These are phyloP conservation scores for Pharmacophagus antenor DNA, from an alignment of 2,888 invertebrate species.

Conservation along the genomic window DNA sequence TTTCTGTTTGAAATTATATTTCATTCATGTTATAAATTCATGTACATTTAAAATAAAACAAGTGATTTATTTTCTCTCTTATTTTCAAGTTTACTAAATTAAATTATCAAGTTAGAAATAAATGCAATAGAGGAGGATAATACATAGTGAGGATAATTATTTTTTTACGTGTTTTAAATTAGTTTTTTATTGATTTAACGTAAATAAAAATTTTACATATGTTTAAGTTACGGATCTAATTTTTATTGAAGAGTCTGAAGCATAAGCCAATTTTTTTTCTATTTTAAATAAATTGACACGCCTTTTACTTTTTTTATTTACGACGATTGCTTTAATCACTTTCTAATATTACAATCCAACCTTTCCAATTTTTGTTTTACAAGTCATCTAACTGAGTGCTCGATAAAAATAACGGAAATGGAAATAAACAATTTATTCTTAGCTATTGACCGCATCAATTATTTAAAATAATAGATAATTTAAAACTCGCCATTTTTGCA, in stretches of 20 bases:
- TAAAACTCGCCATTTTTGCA: too few species aligned
- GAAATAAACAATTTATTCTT: neutral
- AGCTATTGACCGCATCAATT: too few species aligned
- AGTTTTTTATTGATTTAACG: neutral
- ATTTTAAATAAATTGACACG: conserved; percentile 16
- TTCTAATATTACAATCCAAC: conserved; percentile 29
- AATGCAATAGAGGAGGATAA: too few species aligned
- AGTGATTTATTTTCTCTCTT: neutral
- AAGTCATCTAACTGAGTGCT: conserved; percentile 30
- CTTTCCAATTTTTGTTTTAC: conserved; percentile 30
- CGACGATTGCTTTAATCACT: conserved; percentile 26
- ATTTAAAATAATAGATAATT: too few species aligned
- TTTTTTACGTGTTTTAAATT: neutral
- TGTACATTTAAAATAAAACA: neutral
- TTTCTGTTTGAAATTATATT: conserved; percentile 1
- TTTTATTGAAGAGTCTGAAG: neutral
- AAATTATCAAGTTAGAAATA: too few species aligned
- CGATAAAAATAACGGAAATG: conserved; percentile 24
- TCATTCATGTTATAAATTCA: neutral
- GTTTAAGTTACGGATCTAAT: neutral
- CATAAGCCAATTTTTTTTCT: conserved; percentile 12
- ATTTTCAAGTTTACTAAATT: neutral
- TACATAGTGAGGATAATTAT: too few species aligned
- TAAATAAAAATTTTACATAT: neutral
- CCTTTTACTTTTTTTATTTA: conserved; percentile 9